Evolutionary conservation across 2,888 invertebrate species (phyloP).

Genomic region (Pyrochroa serraticornis): DNA sequence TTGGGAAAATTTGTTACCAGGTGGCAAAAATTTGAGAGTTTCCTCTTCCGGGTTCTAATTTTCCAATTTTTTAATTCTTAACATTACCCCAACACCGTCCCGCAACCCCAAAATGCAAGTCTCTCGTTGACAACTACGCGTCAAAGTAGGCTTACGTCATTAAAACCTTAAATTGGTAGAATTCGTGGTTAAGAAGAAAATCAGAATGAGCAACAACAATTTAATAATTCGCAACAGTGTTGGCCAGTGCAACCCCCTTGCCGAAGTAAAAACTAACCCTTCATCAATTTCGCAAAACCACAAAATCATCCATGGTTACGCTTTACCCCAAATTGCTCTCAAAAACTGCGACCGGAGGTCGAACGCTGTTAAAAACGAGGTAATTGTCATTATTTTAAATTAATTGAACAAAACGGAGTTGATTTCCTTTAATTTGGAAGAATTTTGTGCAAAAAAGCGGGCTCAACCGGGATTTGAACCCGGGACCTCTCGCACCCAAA

Average conservation of each 20-base stretch:
- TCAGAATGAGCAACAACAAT: conserved; percentile 35
- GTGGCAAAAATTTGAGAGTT: too few relatives aligned
- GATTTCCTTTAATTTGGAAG: conserved; percentile 16
- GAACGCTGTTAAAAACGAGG: conserved; percentile 41
- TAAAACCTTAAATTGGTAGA: not conserved
- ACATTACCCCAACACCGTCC: too few relatives aligned
- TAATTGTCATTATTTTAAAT: conserved; percentile 16
- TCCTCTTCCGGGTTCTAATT: too few relatives aligned
- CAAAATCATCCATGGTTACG: conserved; percentile 41
- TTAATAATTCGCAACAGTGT: conserved; percentile 35
- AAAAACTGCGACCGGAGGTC: conserved; percentile 50
- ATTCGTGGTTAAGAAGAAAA: conserved; percentile 1
- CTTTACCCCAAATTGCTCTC: conserved; percentile 53
- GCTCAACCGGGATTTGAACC: conserved; percentile 60
- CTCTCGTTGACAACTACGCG: too few relatives aligned
- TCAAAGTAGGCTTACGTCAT: conserved; percentile 22
- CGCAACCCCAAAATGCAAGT: too few relatives aligned
- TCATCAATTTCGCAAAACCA: conserved; percentile 37
- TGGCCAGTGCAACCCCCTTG: conserved; percentile 34
- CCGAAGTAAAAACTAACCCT: conserved; percentile 35
- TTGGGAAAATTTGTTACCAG: too few relatives aligned
- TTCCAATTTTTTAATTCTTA: too few relatives aligned
- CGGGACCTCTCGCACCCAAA: conserved; percentile 61
- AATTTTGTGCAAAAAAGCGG: conserved; percentile 31
- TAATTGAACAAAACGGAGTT: conserved; percentile 6